Percentiles rank a stretch among this genome's conserved stretches.
phyloP scores from a whole-genome alignment of 2,113 vertebrate genomes.

The Pheucticus melanocephalus region DNA sequence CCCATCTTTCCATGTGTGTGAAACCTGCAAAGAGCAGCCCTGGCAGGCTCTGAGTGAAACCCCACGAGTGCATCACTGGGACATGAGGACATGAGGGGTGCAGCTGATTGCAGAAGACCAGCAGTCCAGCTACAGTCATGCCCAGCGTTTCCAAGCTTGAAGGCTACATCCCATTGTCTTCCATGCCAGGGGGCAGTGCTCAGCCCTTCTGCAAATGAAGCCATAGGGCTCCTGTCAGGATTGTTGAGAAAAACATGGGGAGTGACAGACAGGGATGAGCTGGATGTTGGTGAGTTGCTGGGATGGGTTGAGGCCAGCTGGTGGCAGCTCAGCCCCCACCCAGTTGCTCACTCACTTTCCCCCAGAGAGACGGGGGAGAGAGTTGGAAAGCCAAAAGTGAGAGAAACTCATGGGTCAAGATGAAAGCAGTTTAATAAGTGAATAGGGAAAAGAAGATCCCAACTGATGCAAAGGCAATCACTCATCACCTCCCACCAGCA shows the following conservation, averaged over 20 bases:
- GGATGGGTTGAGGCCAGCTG: neutral
- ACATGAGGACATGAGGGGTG: neutral
- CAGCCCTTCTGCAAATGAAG: neutral
- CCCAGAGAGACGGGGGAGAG: neutral
- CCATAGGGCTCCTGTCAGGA: neutral
- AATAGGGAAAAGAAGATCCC: neutral
- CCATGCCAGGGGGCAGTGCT: neutral
- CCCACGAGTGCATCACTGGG: rapidly evolving
- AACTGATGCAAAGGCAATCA: neutral
- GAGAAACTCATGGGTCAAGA: neutral
- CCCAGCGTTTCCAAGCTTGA: neutral
- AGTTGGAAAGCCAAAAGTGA: neutral
- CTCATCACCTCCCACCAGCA: constrained; percentile 3
- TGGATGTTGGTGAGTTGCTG: neutral
- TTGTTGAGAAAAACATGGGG: neutral
- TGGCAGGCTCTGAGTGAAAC: neutral
- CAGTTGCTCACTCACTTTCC: neutral
- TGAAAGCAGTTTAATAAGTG: neutral
- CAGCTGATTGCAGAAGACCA: neutral
- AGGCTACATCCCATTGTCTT: neutral
- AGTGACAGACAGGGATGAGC: neutral
- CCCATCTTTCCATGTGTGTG: neutral
- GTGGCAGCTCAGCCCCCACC: neutral
- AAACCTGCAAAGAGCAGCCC: neutral
- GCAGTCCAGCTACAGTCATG: neutral